These are phyloP conservation scores for Columba livia DNA, from an alignment of 2,113 vertebrate species.

Conservation along the genomic window DNA sequence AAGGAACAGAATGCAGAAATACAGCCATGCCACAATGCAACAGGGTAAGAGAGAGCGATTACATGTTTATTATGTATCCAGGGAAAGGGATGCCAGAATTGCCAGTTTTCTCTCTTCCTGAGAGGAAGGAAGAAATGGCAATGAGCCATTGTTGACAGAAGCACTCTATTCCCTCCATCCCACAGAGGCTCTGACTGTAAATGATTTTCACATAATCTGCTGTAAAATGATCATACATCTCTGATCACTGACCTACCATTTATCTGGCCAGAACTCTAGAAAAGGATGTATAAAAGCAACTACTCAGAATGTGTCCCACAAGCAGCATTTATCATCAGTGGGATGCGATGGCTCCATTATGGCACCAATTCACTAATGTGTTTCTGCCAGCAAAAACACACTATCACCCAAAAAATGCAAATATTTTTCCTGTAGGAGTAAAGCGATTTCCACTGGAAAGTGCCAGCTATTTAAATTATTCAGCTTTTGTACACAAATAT, in stretches of 20 bases:
- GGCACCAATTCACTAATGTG: not conserved
- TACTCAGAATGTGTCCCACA: not conserved
- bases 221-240: not conserved
- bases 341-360: not conserved
- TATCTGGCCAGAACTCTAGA: not conserved
- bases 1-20: not conserved
- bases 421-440: not conserved
- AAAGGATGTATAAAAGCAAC: not conserved
- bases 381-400: not conserved
- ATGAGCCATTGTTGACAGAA: slow-evolving; percentile 42
- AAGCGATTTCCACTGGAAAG: not conserved
- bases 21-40: not conserved
- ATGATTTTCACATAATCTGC: not conserved
- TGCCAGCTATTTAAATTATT: slow-evolving; percentile 29
- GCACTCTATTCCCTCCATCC: not conserved
- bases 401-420: not conserved
- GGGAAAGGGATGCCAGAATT: slow-evolving; percentile 35
- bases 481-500: not conserved
- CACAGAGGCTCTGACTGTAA: not conserved
- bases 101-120: slow-evolving; percentile 37
- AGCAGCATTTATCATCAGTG: not conserved
- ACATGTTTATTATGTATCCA: not conserved
- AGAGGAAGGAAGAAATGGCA: slow-evolving; percentile 53
- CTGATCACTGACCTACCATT: not conserved
- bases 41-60: not conserved